Evolutionary conservation across 2,113 vertebrate species (phyloP).

Genomic region (Tetrax tetrax): DNA sequence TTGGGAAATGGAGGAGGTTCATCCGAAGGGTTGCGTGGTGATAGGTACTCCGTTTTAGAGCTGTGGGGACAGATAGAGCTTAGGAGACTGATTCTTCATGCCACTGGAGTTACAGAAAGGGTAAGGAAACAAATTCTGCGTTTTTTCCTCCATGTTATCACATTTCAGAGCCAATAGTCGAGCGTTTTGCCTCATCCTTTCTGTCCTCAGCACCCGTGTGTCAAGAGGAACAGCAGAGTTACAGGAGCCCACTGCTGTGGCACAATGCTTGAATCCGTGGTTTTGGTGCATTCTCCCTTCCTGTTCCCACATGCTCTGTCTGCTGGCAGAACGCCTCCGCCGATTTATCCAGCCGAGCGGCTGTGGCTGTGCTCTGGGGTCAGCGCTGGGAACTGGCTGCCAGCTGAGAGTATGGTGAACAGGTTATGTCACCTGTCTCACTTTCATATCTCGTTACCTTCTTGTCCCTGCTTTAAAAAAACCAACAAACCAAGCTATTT

Average conservation of each 20-base stretch:
- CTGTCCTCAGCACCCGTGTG: fast-evolving
- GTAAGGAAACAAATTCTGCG: not conserved
- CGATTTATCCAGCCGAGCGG: not conserved
- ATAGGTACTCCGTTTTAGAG: not conserved
- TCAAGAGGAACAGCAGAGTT: not conserved
- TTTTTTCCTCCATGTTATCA: not conserved
- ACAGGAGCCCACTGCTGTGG: not conserved
- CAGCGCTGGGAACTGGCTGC: not conserved
- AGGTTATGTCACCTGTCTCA: slow-evolving; percentile 17
- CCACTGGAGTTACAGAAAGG: not conserved
- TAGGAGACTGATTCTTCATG: not conserved
- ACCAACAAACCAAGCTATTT: not conserved
- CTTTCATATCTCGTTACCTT: not conserved
- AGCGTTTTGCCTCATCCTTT: not conserved
- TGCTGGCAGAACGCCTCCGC: not conserved
- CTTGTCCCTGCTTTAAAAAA: not conserved
- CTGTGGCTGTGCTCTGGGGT: not conserved
- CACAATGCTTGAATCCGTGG: fast-evolving
- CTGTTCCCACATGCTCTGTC: not conserved
- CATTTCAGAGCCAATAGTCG: not conserved
- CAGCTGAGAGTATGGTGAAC: not conserved
- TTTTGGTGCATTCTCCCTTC: not conserved
- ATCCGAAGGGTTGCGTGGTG: fast-evolving
- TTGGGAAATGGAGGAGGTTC: not conserved
- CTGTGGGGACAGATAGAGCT: not conserved